Conservation (phyloP, 2,888 invertebrate genomes). For the Tridacna gigas region DNA sequence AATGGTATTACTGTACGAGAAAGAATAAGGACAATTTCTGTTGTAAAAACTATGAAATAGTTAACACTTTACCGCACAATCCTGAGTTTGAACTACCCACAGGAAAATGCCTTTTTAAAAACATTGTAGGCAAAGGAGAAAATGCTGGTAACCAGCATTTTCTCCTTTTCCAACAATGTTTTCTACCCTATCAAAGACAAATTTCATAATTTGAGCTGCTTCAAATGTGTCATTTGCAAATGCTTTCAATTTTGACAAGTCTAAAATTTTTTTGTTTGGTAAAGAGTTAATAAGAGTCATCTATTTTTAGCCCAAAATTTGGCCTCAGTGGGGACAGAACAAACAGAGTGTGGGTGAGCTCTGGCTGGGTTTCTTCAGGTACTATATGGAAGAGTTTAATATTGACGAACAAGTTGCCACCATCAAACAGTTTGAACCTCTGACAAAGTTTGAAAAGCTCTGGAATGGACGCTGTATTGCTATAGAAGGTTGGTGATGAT, state of each 20-base stretch:
- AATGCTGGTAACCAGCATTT: background rate
- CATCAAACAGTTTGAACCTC: conserved; percentile 85
- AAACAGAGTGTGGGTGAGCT: conserved; percentile 85
- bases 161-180: background rate
- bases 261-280: too few species aligned
- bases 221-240: too few species aligned
- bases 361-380: conserved; percentile 87
- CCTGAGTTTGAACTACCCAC: too few species aligned
- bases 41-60: too few species aligned
- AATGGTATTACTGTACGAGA: too few species aligned
- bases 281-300: background rate
- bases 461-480: conserved; percentile 87
- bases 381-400: conserved; percentile 87
- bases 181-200: too few species aligned
- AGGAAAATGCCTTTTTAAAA: too few species aligned
- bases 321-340: conserved; percentile 86
- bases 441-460: conserved; percentile 87
- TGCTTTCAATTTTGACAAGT: too few species aligned
- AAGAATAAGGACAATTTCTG: too few species aligned
- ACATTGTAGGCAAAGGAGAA: background rate
- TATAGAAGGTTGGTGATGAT: conserved; percentile 86
- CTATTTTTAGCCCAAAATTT: conserved; percentile 79
- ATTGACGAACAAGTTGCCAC: conserved; percentile 86
- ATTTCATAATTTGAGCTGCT: too few species aligned
- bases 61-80: too few species aligned